A percentile compares a stretch with the other conserved stretches of the same genome.
phyloP scores from a whole-genome alignment of 2,888 invertebrate species.

The Campoplex capitator region DNA sequence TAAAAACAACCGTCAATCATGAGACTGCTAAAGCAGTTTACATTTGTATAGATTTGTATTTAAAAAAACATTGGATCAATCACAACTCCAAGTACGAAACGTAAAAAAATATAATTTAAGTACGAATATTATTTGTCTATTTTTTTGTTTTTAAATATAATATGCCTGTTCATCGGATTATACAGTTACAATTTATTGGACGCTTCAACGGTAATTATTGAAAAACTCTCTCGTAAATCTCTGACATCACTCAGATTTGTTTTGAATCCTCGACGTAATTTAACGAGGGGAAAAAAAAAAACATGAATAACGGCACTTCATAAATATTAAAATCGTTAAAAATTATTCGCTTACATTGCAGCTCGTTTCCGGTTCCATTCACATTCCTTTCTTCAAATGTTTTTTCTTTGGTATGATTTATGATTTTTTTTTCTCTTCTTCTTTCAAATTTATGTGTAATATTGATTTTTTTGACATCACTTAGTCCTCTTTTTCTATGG shows the following conservation, averaged over 20 bases:
- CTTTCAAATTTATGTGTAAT: background rate
- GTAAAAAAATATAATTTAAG: background rate
- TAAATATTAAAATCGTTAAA: conserved; percentile 40
- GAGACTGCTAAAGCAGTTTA: conserved; percentile 35
- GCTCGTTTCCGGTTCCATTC: conserved; percentile 56
- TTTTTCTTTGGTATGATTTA: background rate
- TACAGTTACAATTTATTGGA: background rate
- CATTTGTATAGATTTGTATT: conserved; percentile 32
- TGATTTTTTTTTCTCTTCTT: background rate
- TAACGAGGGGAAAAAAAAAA: conserved; percentile 4
- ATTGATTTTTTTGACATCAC: background rate
- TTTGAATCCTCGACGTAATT: background rate
- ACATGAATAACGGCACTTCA: conserved; percentile 35
- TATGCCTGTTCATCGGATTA: background rate
- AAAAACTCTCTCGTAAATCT: background rate
- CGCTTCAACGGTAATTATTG: background rate
- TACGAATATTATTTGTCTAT: background rate
- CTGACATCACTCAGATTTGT: background rate
- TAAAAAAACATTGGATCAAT: conserved; percentile 37
- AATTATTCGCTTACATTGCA: conserved; percentile 57
- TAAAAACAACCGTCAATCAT: conserved; percentile 76
- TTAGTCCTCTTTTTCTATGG: background rate
- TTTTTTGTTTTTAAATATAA: background rate
- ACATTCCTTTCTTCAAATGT: background rate
- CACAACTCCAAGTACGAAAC: background rate